A percentile compares a stretch with the other conserved stretches of the same genome.
These are phyloP conservation scores for Eurystomus glaucurus DNA, from an alignment of 2,797 vertebrate genomes.

Conservation along the genomic window DNA sequence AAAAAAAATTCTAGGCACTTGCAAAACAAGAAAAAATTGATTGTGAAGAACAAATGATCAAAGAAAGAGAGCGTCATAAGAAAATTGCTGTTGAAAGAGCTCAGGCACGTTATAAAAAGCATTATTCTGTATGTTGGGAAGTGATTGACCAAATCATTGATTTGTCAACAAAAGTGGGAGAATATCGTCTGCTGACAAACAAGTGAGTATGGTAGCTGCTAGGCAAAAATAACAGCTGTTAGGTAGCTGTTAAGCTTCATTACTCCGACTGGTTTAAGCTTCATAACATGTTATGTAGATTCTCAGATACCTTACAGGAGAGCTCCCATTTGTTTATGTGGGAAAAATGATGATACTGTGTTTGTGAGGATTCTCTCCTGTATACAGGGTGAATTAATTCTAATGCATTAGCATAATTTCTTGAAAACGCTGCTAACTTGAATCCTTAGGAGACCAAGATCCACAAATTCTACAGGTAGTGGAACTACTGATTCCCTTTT, in stretches of 20 bases:
- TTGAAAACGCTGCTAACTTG: not conserved
- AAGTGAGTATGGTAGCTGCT: constrained; percentile 85
- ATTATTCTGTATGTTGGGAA: constrained; percentile 86
- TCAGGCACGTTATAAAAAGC: constrained; percentile 85
- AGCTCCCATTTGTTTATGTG: not conserved
- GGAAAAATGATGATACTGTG: not conserved
- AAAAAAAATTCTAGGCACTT: constrained; percentile 83
- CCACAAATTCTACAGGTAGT: not conserved
- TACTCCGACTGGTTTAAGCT: not conserved
- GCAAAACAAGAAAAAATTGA: constrained; percentile 87
- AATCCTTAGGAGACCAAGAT: not conserved
- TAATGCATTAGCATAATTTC: not conserved
- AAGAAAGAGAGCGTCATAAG: constrained; percentile 85
- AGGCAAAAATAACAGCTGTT: not conserved
- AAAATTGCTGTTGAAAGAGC: constrained; percentile 85
- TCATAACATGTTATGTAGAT: not conserved
- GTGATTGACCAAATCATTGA: constrained; percentile 91
- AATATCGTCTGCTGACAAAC: constrained; percentile 88
- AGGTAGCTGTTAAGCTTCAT: not conserved
- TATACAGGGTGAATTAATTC: not conserved
- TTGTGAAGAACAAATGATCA: constrained; percentile 83
- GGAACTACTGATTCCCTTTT: not conserved
- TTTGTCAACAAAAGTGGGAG: constrained; percentile 89
- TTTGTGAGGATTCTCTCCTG: not conserved
- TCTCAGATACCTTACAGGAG: not conserved